Base-by-base conservation (phyloP, 2,797 vertebrate species). In the Bovichtus diacanthus region DNA sequence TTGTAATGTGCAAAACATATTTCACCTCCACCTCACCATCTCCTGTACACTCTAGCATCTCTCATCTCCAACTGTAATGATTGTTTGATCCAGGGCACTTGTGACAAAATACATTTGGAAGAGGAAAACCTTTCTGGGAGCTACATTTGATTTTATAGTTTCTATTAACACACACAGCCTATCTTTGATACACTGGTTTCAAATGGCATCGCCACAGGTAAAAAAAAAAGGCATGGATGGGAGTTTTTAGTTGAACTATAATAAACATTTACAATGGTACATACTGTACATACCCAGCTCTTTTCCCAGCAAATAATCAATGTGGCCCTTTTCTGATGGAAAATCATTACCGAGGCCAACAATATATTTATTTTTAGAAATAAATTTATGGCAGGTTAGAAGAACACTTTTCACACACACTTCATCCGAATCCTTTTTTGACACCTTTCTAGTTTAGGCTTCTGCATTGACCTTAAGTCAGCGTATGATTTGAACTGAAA, bases 41-140 rank as follows among this genome's bases (percentile, higher is more conserved):
- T 81, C 41, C 41, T 55, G 9, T 51, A 63, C 29, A 59, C 44
- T 53, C 51, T 47, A 65, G 44, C 69, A 39, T 80, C 15, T 64
- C 34, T 56, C 19, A 31, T 70, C 59, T 79, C 25, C 13, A 18
- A 62, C 74, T 70, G 11, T 54, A 70, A 66, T 87, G 88, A 92
- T 87, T 82, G 80, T 85, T 90, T 83, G 51, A 84, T 87, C 74
- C 87, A 84, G 92, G 92, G 91, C 94, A 95, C 93, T 95, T 93
- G 94, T 95, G 93, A 95, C 88, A 74, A 81, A 87, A 88, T 78
- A 86, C 81, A 78, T 88, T 83, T 88, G 79, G 80, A 82, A 72
- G 74, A 82, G 74, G 76, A 84, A 84, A 74, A 66, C 27, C 56
- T 73, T 83, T 86, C 31, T 75, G 71, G 80, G 73, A 85, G 88